Evolutionary conservation across 2,888 invertebrate genomes (phyloP).

Genomic region (Dolichomitus sp.): DNA sequence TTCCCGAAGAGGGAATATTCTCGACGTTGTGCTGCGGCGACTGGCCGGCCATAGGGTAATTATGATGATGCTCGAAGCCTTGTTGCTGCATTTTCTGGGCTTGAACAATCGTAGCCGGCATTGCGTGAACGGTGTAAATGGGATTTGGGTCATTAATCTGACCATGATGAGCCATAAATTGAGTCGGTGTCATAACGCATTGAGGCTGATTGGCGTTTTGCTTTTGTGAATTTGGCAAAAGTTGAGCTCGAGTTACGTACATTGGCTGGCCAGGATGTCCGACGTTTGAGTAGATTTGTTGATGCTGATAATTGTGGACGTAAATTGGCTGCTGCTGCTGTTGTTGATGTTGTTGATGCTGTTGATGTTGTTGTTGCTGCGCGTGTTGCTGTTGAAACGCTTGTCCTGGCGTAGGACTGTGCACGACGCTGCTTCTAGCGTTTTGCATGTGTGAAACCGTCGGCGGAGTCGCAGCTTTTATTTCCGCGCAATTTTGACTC

Average conservation of each 20-base stretch:
- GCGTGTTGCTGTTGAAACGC: conserved; percentile 65
- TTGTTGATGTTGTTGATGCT: conserved; percentile 59
- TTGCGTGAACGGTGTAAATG: conserved; percentile 81
- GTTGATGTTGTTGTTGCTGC: conserved; percentile 32
- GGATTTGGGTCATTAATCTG: conserved; percentile 71
- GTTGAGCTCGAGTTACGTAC: conserved; percentile 74
- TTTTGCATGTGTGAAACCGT: conserved; percentile 73
- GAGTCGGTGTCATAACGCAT: conserved; percentile 68
- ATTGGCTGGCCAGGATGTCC: conserved; percentile 72
- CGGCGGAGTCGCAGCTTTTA: conserved; percentile 69
- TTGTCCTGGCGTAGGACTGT: conserved; percentile 73
- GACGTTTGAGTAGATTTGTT: conserved; percentile 82
- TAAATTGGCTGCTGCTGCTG: conserved; percentile 76
- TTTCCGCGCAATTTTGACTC: conserved; percentile 70
- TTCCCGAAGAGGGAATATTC: conserved; percentile 39
- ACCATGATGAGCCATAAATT: conserved; percentile 64
- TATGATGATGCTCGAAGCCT: conserved; percentile 72
- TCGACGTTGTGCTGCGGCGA: conserved; percentile 69
- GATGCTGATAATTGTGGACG: conserved; percentile 79
- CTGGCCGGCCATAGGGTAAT: conserved; percentile 48
- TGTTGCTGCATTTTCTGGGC: conserved; percentile 76
- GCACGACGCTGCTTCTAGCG: conserved; percentile 73
- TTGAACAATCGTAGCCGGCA: conserved; percentile 78
- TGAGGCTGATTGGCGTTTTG: conserved; percentile 74
- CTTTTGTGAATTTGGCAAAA: conserved; percentile 72